These are phyloP conservation scores for Rhopilema esculentum DNA, from an alignment of 30 jellyfish, hydroid and myxozoan species.

Conservation along the genomic window DNA sequence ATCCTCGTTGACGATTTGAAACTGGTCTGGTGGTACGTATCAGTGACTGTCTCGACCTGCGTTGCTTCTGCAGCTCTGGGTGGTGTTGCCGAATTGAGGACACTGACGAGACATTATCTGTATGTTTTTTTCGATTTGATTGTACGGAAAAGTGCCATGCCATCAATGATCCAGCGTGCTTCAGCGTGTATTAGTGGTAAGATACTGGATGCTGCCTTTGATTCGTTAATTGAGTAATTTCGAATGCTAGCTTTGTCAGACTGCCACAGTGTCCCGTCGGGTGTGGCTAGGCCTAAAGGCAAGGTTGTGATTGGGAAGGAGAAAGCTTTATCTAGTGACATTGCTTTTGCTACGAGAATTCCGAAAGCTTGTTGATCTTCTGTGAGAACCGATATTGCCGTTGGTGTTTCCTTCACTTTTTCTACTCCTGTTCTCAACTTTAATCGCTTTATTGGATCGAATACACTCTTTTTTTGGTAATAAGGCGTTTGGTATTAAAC, in stretches of 20 bases:
- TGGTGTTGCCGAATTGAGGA: constrained; percentile 8
- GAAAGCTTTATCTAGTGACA: neutral
- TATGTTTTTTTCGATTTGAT: too few relatives aligned
- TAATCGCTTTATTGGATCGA: neutral
- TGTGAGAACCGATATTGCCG: neutral
- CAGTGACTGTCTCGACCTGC: neutral
- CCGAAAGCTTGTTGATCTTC: neutral
- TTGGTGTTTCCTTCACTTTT: neutral
- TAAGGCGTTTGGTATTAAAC: neutral
- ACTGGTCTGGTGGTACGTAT: too few relatives aligned
- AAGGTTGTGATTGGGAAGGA: constrained; percentile 12
- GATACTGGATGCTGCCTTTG: too few relatives aligned
- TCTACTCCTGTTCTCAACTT: neutral
- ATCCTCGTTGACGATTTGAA: neutral
- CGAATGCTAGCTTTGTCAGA: constrained; percentile 32
- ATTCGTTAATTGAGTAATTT: too few relatives aligned
- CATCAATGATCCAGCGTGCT: constrained; percentile 39
- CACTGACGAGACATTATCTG: too few relatives aligned
- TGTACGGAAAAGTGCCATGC: constrained; percentile 35
- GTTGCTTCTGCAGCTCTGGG: neutral
- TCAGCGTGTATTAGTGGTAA: too few relatives aligned
- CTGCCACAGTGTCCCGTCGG: constrained; percentile 26
- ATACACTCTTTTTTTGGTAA: neutral
- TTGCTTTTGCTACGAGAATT: neutral
- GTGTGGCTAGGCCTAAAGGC: constrained; percentile 20